phyloP scores from a whole-genome alignment of 1,140 invertebrate species.

The Tribolium castaneum region DNA sequence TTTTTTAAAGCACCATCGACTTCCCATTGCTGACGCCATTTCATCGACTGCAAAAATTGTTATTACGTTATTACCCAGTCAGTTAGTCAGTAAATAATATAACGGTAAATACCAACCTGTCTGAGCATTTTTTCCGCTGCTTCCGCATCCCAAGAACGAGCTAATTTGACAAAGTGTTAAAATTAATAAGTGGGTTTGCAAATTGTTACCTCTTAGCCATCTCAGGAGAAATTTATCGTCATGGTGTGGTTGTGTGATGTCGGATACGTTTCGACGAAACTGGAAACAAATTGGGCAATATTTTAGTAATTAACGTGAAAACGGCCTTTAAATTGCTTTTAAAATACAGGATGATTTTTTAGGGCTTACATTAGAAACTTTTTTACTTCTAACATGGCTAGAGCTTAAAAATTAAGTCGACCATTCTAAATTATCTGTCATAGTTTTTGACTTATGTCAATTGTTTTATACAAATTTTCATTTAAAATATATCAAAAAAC shows the following conservation, averaged over 20 bases:
- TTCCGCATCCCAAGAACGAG: constrained; percentile 82
- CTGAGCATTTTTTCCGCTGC: constrained; percentile 88
- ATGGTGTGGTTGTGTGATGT: constrained; percentile 76
- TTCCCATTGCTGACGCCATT: constrained; percentile 83
- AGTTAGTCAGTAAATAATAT: background rate
- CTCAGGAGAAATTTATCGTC: constrained; percentile 83
- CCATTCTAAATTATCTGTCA: too few relatives aligned
- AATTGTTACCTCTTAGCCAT: constrained; percentile 81
- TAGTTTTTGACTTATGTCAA: too few relatives aligned
- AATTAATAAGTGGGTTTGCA: background rate
- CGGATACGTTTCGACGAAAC: constrained; percentile 76
- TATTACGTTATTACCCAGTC: too few relatives aligned
- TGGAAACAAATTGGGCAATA: too few relatives aligned
- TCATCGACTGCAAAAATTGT: constrained; percentile 72
- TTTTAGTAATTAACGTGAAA: too few relatives aligned
- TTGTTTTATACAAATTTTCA: too few relatives aligned
- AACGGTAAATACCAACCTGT: constrained; percentile 67
- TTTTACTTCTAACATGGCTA: too few relatives aligned
- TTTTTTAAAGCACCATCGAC: constrained; percentile 74
- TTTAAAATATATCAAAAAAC: too few relatives aligned
- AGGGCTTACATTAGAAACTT: too few relatives aligned
- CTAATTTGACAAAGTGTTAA: constrained; percentile 64
- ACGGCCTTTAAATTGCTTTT: too few relatives aligned
- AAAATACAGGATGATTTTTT: too few relatives aligned
- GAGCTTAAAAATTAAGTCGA: too few relatives aligned